These are phyloP conservation scores for Calidris pygmaea DNA, from an alignment of 2,113 vertebrate genomes.

Conservation along the genomic window DNA sequence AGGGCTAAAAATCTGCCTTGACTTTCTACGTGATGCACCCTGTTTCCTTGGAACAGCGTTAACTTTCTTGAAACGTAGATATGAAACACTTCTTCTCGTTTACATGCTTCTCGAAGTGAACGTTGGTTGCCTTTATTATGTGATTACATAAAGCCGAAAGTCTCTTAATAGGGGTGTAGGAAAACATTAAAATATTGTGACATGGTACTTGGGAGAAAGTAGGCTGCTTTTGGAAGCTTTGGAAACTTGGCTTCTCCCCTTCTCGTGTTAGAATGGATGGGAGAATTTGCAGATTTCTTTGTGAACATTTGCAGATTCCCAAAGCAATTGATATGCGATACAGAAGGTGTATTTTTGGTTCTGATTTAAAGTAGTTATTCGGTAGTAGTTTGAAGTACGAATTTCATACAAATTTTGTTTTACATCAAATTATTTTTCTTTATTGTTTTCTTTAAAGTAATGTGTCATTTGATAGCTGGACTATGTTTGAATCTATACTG, in stretches of 20 bases:
- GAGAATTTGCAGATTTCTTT: constrained; percentile 60
- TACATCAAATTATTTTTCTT: neutral
- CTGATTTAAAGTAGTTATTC: neutral
- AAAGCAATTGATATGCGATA: neutral
- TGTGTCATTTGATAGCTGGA: constrained; percentile 8
- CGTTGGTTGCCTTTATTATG: neutral
- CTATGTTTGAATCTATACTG: constrained; percentile 25
- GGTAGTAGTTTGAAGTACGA: neutral
- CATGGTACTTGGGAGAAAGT: neutral
- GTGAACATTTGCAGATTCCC: constrained; percentile 63
- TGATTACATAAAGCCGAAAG: neutral
- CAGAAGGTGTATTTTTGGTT: constrained; percentile 52
- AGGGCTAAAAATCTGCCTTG: neutral
- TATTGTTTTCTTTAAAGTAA: neutral
- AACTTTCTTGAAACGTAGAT: neutral
- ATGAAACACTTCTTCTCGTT: neutral
- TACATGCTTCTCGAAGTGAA: neutral
- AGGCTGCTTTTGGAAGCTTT: constrained; percentile 8
- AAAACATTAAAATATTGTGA: constrained; percentile 38
- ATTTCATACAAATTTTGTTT: neutral
- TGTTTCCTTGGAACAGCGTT: neutral
- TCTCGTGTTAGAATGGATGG: neutral
- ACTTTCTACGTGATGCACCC: neutral
- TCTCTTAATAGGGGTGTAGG: neutral
- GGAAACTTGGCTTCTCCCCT: neutral